Evolutionary conservation across 2,797 vertebrate species (phyloP).

Genomic region (Phaenicophaeus curvirostris): DNA sequence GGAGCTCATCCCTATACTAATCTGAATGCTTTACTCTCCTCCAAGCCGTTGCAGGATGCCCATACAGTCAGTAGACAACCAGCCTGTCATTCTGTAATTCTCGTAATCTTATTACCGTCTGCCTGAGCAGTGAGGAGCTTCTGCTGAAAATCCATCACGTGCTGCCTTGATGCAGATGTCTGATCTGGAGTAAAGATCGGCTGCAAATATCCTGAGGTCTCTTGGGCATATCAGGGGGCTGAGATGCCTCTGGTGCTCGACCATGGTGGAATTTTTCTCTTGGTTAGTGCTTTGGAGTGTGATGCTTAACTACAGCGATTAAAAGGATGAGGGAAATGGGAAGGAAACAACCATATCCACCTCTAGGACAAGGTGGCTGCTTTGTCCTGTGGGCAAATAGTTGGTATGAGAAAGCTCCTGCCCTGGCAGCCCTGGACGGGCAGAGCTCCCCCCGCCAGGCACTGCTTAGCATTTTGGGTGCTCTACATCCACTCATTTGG

Average conservation of each 20-base stretch:
- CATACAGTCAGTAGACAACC: background rate
- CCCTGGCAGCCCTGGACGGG: background rate
- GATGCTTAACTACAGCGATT: background rate
- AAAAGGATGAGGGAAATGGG: background rate
- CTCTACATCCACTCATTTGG: background rate
- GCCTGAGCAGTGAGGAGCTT: conserved; percentile 25
- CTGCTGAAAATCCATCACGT: conserved; percentile 16
- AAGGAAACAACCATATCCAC: background rate
- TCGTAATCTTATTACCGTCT: conserved; percentile 32
- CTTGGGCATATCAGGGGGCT: background rate
- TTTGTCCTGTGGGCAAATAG: background rate
- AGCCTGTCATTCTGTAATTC: conserved; percentile 52
- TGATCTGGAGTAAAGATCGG: background rate
- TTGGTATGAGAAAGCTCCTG: background rate
- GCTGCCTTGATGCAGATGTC: background rate
- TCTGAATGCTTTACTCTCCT: conserved; percentile 35
- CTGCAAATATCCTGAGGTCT: background rate
- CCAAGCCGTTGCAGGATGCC: conserved; percentile 17
- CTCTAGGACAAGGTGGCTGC: background rate
- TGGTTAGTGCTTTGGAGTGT: background rate
- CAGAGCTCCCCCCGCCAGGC: background rate
- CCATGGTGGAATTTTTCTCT: background rate
- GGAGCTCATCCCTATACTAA: conserved; percentile 48
- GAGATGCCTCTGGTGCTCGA: background rate
- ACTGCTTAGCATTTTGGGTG: background rate